phyloP scores from a whole-genome alignment of 2,113 vertebrate species.

The Nyctereutes procyonoides region DNA sequence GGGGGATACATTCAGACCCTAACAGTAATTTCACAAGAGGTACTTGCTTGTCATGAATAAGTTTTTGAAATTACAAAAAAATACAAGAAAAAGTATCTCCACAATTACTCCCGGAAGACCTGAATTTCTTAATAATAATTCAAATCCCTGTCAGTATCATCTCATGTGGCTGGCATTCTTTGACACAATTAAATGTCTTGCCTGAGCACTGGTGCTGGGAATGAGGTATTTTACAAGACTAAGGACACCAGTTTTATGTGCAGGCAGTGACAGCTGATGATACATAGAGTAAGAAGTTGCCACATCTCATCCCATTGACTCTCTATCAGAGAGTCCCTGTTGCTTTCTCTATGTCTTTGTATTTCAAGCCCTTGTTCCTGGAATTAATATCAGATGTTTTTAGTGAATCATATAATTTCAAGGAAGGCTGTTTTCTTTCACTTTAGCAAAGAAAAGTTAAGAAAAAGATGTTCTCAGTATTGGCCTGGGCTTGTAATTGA shows the following conservation, averaged over 20 bases:
- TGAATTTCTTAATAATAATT: neutral
- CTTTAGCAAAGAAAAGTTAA: neutral
- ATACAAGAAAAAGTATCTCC: neutral
- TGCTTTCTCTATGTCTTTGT: constrained; percentile 58
- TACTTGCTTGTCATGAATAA: neutral
- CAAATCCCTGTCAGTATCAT: neutral
- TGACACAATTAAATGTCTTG: neutral
- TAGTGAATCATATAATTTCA: constrained; percentile 73
- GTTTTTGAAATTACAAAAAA: neutral
- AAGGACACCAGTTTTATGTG: constrained; percentile 5
- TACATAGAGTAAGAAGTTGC: constrained; percentile 9
- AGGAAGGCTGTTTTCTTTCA: constrained; percentile 52
- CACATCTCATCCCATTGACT: constrained; percentile 39
- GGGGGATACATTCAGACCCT: neutral
- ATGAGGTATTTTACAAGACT: constrained; percentile 9
- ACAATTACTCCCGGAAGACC: no score
- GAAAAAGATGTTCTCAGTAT: neutral
- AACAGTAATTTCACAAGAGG: neutral
- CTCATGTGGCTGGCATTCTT: constrained; percentile 45
- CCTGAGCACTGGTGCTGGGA: neutral
- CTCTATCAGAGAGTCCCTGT: neutral
- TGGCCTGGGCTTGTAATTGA: constrained; percentile 37
- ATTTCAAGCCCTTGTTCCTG: constrained; percentile 30
- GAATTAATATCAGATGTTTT: constrained; percentile 76
- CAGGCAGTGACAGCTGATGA: neutral